Conservation (phyloP, 2,797 vertebrate genomes). For the Pangasius macronema region DNA sequence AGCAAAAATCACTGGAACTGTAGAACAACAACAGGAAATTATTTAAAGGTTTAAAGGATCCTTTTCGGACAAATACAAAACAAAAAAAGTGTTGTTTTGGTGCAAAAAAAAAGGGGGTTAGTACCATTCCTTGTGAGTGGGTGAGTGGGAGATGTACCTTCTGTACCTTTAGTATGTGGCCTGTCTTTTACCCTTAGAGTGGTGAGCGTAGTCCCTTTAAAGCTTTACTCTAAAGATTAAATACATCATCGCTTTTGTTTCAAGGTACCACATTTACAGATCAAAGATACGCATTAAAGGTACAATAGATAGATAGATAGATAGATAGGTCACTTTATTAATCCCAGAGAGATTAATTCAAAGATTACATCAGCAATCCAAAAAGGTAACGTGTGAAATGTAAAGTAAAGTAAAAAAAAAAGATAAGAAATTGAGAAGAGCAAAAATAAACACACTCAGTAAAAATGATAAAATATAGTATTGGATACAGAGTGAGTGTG, state of each 20-base stretch:
- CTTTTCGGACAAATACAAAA: background rate
- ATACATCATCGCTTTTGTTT: background rate
- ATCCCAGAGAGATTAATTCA: background rate
- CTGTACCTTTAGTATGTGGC: too few species aligned
- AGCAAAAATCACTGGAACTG: background rate
- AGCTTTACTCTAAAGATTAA: background rate
- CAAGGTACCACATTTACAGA: background rate
- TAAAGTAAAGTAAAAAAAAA: too few species aligned
- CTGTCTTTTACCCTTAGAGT: background rate
- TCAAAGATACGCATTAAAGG: background rate
- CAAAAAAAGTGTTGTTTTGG: background rate
- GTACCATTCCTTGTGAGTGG: background rate
- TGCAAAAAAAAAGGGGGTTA: background rate
- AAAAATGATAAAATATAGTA: background rate
- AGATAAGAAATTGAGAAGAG: background rate
- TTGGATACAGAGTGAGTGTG: background rate
- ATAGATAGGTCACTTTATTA: background rate
- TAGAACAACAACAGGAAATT: conserved; percentile 21
- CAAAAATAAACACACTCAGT: background rate
- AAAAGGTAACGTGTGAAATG: too few species aligned
- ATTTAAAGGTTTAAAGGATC: background rate
- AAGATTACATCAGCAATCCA: too few species aligned
- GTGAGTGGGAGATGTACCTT: too few species aligned
- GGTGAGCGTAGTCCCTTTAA: background rate
- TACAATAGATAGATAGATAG: background rate